A percentile compares a stretch with the other conserved stretches of the same genome.
Conservation (phyloP, 2,888 invertebrate genomes). For the Cyaniris semiargus region DNA sequence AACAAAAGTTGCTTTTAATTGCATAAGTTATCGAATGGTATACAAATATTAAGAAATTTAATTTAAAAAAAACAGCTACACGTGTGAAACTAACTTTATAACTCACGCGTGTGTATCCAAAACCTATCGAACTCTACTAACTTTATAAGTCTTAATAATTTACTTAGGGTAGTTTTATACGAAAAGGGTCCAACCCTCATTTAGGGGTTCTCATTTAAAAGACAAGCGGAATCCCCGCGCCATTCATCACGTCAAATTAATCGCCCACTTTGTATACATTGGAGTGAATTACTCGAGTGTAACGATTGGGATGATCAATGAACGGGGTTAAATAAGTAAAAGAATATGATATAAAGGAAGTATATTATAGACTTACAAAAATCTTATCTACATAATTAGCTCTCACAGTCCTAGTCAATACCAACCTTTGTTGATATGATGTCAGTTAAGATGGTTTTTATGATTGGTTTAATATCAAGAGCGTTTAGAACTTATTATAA, state of each 20-base stretch:
- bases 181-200: neutral
- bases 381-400: no score
- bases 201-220: conserved; percentile 19
- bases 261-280: conserved; percentile 16
- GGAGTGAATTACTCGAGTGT: neutral
- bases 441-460: no score
- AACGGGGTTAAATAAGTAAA: neutral
- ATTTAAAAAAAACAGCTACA: no score
- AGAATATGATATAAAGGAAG: neutral
- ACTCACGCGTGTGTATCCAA: neutral
- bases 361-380: no score
- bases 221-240: conserved; percentile 3
- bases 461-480: no score
- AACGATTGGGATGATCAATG: neutral
- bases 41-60: no score
- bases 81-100: neutral
- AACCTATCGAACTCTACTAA: neutral
- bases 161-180: conserved; percentile 1
- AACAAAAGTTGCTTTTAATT: no score
- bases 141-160: neutral
- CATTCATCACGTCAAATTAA: conserved; percentile 25
- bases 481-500: no score
- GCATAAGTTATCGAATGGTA: no score
- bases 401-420: no score
- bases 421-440: no score